Base-by-base conservation (phyloP, 2,888 invertebrate species). In the Acronicta psi region DNA sequence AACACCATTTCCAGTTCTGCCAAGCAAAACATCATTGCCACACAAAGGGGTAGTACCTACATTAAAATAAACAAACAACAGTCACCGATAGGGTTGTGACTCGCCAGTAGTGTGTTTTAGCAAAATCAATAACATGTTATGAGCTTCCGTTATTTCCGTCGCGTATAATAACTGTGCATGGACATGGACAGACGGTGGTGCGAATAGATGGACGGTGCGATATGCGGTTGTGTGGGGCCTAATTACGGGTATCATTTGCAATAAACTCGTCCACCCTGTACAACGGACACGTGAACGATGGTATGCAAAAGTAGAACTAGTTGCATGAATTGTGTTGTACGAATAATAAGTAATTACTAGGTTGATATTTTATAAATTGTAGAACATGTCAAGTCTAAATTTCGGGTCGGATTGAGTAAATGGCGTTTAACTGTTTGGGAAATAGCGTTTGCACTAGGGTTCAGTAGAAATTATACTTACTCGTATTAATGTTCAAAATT, bases 171-270 rank as follows among this genome's bases (percentile, higher is more conserved):
- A 71, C 75, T 65, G 59, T 61, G 75, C 67, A 69, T 77, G 72
- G 61, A 77, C 74, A 74, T 68, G 73, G 67, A 46, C 72, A 75
- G 82, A 44, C 71, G 75, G 82, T 85, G 76, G 82, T 85, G 86
- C 84, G 84, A 86, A 88, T 86, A 90, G 92, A 93, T 93, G 85
- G 85, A 76, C 84, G 80, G 66, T 73, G 75, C 82, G 92, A 93
- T 93, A 92, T 68, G 72, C 61, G 63, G 63, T 73, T 71, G 78
- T 71, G 78, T 78, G 73, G 71, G 69, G 79, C 73, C 73, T 92
- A 93, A 94, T 94, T 92, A 92, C 90, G 84, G 90, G 90, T 93
- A 91, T 93, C 93, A 89, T 88, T 92, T 78, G 89, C 91, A 90
- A 89, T 90, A 89, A 90, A 89, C 88, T 87, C 74, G 87, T 85